Evolutionary conservation across 2,113 vertebrate species (phyloP).

Genomic region (Podarcis cretensis): DNA sequence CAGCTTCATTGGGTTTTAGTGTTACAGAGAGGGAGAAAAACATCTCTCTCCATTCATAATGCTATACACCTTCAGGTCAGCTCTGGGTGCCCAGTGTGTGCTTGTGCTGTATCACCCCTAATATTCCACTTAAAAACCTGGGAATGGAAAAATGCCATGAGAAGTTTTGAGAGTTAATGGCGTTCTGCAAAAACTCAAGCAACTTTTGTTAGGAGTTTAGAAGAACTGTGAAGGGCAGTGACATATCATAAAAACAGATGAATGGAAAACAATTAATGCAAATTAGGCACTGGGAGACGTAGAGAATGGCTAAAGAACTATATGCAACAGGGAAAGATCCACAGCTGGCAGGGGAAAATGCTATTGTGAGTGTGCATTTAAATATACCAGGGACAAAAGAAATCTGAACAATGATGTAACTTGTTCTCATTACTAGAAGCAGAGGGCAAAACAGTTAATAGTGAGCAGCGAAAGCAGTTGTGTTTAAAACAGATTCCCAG

Average conservation of each 20-base stretch:
- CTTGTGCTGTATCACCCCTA: background rate
- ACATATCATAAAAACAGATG: background rate
- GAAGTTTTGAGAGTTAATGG: background rate
- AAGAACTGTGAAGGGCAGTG: background rate
- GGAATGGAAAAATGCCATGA: background rate
- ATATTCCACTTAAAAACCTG: background rate
- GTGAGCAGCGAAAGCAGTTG: background rate
- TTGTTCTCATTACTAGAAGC: background rate
- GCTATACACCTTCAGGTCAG: background rate
- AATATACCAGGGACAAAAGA: slow-evolving; percentile 9
- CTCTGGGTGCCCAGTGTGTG: background rate
- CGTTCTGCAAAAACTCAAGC: background rate
- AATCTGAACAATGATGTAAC: background rate
- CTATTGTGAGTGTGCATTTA: background rate
- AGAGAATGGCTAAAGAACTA: background rate
- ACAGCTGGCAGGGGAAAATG: background rate
- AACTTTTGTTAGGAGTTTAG: background rate
- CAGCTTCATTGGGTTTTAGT: too few relatives aligned
- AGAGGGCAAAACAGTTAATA: slow-evolving; percentile 21
- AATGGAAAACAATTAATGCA: background rate
- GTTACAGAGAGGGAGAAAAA: too few relatives aligned
- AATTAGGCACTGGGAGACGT: background rate
- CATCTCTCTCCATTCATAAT: too few relatives aligned
- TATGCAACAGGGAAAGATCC: background rate
- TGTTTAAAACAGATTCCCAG: slow-evolving; percentile 8